These are phyloP conservation scores for Byasa hedistus DNA, from an alignment of 2,888 invertebrate genomes.

Conservation along the genomic window DNA sequence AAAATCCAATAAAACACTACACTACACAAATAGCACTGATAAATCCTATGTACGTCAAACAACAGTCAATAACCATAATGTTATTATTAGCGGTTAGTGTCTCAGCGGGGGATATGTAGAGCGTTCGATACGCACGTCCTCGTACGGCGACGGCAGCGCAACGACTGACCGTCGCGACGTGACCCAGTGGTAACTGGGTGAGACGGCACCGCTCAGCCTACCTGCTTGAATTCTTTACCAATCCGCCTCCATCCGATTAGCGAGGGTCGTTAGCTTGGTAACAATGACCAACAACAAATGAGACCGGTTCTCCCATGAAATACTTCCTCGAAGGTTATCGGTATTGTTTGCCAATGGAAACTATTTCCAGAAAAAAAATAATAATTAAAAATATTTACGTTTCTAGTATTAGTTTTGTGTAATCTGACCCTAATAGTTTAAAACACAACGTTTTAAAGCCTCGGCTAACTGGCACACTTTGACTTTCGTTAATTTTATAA, in stretches of 20 bases:
- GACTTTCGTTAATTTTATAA: too few relatives aligned
- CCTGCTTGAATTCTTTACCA: constrained; percentile 40
- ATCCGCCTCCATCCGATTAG: constrained; percentile 37
- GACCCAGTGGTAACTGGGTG: constrained; percentile 49
- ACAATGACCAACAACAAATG: constrained; percentile 29
- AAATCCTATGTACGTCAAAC: constrained; percentile 15
- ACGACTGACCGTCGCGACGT: constrained; percentile 35
- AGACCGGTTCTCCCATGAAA: constrained; percentile 9
- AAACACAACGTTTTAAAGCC: too few relatives aligned
- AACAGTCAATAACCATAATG: constrained; percentile 6
- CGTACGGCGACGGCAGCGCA: constrained; percentile 16
- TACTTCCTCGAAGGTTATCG: constrained; percentile 20
- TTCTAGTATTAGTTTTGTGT: too few relatives aligned
- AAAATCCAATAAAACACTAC: constrained; percentile 24
- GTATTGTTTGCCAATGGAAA: background rate
- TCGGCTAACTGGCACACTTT: too few relatives aligned
- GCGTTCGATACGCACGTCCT: constrained; percentile 2
- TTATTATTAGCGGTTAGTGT: constrained; percentile 13
- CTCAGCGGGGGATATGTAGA: constrained; percentile 9
- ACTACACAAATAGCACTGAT: constrained; percentile 12
- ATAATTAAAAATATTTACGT: too few relatives aligned
- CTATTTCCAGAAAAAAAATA: too few relatives aligned
- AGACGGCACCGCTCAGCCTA: constrained; percentile 34
- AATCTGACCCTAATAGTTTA: too few relatives aligned
- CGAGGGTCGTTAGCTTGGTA: constrained; percentile 38